Evolutionary conservation across 2,797 vertebrate genomes (phyloP).

Genomic region (Argyrosomus regius): DNA sequence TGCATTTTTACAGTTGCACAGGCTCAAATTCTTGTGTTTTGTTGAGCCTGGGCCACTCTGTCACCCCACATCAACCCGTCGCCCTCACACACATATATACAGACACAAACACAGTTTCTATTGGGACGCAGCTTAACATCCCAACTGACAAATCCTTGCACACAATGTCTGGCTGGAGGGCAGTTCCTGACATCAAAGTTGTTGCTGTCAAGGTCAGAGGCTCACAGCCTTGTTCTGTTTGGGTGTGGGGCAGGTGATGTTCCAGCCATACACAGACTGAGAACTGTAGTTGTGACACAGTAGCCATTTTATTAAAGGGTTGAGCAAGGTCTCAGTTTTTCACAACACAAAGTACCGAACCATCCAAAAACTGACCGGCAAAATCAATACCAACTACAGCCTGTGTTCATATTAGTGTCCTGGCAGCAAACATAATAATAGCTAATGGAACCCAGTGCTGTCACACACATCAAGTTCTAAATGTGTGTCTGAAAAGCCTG

Average conservation of each 20-base stretch:
- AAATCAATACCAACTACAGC: conserved; percentile 32
- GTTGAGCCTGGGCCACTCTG: conserved; percentile 17
- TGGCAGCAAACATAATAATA: conserved; percentile 28
- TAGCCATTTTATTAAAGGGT: conserved; percentile 44
- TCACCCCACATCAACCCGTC: conserved; percentile 1
- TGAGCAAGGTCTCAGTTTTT: not conserved
- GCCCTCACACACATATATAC: not conserved
- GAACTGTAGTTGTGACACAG: conserved; percentile 38
- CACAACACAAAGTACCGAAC: conserved; percentile 20
- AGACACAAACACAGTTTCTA: conserved; percentile 36
- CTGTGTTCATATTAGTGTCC: conserved; percentile 16
- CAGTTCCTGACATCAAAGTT: conserved; percentile 60
- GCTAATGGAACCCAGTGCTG: conserved; percentile 16
- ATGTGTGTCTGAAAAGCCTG: not conserved
- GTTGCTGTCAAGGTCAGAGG: conserved; percentile 66
- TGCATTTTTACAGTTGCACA: conserved; percentile 2
- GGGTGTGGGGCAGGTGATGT: conserved; percentile 36
- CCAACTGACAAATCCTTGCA: conserved; percentile 59
- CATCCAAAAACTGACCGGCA: conserved; percentile 22
- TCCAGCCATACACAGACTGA: not conserved
- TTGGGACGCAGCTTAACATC: conserved; percentile 50
- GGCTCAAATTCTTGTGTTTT: conserved; percentile 24
- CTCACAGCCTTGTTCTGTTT: conserved; percentile 44
- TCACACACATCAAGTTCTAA: not conserved
- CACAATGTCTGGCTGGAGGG: conserved; percentile 51